Conservation (phyloP, 2,797 vertebrate species). For the Erithacus rubecula region DNA sequence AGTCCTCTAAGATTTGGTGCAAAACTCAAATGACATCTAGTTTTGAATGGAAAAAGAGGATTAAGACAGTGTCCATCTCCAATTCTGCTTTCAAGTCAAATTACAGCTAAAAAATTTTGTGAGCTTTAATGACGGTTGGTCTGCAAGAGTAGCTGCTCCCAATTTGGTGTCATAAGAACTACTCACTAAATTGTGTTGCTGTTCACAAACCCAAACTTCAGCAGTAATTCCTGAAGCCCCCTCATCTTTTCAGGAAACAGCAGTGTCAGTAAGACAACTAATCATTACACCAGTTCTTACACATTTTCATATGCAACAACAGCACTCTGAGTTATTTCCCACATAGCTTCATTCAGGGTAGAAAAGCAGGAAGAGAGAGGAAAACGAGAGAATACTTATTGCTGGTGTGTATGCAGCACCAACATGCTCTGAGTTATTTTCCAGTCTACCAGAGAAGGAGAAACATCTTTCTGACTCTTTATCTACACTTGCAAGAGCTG, state of each 20-base stretch:
- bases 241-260: neutral
- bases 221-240: neutral
- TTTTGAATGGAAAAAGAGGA: neutral
- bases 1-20: neutral
- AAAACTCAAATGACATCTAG: neutral
- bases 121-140: neutral
- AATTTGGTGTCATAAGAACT: neutral
- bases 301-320: accelerated
- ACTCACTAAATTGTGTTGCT: neutral
- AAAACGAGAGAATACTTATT: neutral
- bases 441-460: neutral
- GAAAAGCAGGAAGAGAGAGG: neutral
- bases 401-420: neutral
- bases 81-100: neutral
- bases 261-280: neutral
- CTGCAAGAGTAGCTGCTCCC: neutral
- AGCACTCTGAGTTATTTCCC: neutral
- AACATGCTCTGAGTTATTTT: neutral
- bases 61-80: neutral
- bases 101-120: neutral
- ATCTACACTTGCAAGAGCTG: neutral
- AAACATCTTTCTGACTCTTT: neutral
- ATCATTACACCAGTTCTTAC: neutral
- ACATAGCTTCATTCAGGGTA: neutral
- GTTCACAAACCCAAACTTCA: neutral